phyloP scores from a whole-genome alignment of 2,888 invertebrate genomes.

The Ditula angustiorana region DNA sequence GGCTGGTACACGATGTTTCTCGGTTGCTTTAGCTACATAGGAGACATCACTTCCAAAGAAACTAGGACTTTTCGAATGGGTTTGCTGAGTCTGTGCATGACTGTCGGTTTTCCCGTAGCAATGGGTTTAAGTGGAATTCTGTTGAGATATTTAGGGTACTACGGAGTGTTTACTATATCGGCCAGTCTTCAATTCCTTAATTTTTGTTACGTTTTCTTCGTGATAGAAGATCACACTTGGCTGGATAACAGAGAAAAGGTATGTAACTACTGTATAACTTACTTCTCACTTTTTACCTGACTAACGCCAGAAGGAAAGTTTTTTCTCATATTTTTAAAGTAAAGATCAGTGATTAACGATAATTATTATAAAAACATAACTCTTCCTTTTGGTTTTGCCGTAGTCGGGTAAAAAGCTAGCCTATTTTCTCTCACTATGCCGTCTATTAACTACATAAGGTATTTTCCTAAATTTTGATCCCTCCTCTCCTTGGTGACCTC shows the following conservation, averaged over 20 bases:
- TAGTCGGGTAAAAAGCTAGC: no score
- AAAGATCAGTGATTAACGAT: no score
- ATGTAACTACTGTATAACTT: slow-evolving; percentile 46
- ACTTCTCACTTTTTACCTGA: no score
- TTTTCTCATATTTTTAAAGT: no score
- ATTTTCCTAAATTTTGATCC: no score
- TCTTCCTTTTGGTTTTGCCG: no score
- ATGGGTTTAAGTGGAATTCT: slow-evolving; percentile 76
- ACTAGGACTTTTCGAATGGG: slow-evolving; percentile 87
- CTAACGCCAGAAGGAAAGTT: no score
- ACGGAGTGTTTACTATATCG: slow-evolving; percentile 81
- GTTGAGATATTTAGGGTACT: slow-evolving; percentile 75
- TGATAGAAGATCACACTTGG: slow-evolving; percentile 77
- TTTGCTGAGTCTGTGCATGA: slow-evolving; percentile 78
- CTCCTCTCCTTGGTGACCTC: no score
- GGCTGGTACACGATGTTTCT: slow-evolving; percentile 86
- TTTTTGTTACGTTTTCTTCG: slow-evolving; percentile 75
- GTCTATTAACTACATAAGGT: no score
- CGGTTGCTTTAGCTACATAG: slow-evolving; percentile 86
- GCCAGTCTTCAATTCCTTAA: slow-evolving; percentile 71
- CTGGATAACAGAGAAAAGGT: slow-evolving; percentile 73
- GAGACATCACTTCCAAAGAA: slow-evolving; percentile 84
- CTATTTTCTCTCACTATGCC: no score
- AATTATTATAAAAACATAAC: no score
- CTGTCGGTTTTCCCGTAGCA: slow-evolving; percentile 79